phyloP scores from a whole-genome alignment of 2,113 vertebrate genomes.

The Oophaga pumilio region DNA sequence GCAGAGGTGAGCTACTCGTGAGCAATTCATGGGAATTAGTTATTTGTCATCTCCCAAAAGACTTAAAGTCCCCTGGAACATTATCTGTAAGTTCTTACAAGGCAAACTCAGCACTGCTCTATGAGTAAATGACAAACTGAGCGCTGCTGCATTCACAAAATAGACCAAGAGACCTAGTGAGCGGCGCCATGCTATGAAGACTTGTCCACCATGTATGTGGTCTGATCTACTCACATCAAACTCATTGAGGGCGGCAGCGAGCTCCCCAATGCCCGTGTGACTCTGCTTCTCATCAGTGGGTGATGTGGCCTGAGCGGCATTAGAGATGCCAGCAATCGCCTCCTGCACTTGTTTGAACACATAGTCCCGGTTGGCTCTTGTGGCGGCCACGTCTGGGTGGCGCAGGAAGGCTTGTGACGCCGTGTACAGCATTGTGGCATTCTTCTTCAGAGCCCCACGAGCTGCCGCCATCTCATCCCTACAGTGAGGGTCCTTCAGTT shows the following conservation, averaged over 20 bases:
- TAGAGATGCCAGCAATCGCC: conserved; percentile 94
- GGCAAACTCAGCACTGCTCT: too few species aligned
- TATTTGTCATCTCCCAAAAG: neutral
- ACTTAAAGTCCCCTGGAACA: neutral
- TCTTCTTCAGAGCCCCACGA: conserved; percentile 95
- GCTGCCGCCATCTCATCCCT: conserved; percentile 97
- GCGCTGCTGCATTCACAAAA: neutral
- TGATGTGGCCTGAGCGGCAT: conserved; percentile 92
- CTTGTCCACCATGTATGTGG: neutral
- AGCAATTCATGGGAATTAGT: neutral
- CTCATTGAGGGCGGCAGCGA: conserved; percentile 95
- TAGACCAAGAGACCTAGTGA: neutral
- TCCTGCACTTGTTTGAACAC: conserved; percentile 99
- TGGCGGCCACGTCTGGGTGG: conserved; percentile 94
- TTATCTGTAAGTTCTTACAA: too few species aligned
- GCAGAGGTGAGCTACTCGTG: neutral
- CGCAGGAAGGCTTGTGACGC: conserved; percentile 96
- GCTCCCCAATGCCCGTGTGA: conserved; percentile 93
- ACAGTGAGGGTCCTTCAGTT: conserved; percentile 96
- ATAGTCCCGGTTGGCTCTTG: conserved; percentile 94
- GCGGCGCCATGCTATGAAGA: neutral
- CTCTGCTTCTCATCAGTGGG: conserved; percentile 94
- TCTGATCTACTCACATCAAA: conserved; percentile 87
- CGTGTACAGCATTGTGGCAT: conserved; percentile 96
- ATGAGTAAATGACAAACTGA: too few species aligned